phyloP scores from a whole-genome alignment of 2,888 invertebrate genomes.

The Cephus nigrinus region DNA sequence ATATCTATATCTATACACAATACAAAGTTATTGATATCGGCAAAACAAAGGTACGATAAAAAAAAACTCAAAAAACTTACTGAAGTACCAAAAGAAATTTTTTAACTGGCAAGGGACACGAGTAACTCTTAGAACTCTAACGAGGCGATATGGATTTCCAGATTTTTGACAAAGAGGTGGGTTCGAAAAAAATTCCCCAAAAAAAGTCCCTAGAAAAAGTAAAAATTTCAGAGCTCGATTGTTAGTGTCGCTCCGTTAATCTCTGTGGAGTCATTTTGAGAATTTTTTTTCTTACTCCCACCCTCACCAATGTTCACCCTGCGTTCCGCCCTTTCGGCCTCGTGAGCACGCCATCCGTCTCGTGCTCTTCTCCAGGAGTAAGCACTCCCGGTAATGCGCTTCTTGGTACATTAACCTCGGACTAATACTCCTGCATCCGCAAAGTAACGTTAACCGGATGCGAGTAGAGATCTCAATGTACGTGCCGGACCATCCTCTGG shows the following conservation, averaged over 20 bases:
- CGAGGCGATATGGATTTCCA: not conserved
- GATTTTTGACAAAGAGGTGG: constrained; percentile 6
- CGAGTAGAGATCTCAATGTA: not conserved
- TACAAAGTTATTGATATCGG: too few relatives aligned
- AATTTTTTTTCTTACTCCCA: constrained; percentile 25
- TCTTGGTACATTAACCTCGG: constrained; percentile 59
- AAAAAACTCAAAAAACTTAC: too few relatives aligned
- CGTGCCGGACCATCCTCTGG: not conserved
- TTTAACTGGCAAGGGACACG: too few relatives aligned
- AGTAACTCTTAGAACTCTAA: too few relatives aligned
- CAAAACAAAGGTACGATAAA: too few relatives aligned
- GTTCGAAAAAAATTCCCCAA: not conserved
- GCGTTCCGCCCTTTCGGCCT: constrained; percentile 29
- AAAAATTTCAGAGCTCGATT: not conserved
- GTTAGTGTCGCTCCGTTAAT: constrained; percentile 29
- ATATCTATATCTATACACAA: not conserved
- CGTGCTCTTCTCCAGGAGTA: constrained; percentile 35
- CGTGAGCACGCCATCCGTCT: constrained; percentile 26
- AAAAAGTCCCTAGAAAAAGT: not conserved
- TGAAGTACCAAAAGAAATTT: too few relatives aligned
- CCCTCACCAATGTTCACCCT: constrained; percentile 2
- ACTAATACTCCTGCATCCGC: constrained; percentile 29
- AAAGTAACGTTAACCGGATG: not conserved
- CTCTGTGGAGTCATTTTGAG: constrained; percentile 34
- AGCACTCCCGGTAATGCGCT: constrained; percentile 57